A percentile compares a stretch with the other conserved stretches of the same genome.
phyloP scores from a whole-genome alignment of 1,140 invertebrate genomes.

The Heterodera carotae region DNA sequence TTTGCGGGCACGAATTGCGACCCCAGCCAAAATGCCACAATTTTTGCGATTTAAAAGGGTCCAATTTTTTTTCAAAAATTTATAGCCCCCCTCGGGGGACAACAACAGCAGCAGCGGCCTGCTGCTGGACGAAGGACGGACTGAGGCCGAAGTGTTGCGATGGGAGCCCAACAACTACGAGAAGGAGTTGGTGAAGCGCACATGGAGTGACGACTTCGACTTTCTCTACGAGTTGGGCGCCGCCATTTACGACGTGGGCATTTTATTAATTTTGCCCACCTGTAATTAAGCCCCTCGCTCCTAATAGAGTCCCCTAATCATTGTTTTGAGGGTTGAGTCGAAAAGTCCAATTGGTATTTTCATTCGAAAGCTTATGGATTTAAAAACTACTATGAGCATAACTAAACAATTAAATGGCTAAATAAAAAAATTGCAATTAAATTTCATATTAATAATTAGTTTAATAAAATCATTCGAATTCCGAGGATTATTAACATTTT shows the following conservation, averaged over 20 bases:
- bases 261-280: background rate
- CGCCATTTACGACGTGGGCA: constrained; percentile 45
- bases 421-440: too few relatives aligned
- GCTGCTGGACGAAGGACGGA: constrained; percentile 22
- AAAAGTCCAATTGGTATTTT: too few relatives aligned
- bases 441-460: background rate
- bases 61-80: background rate
- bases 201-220: constrained; percentile 65
- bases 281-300: too few relatives aligned
- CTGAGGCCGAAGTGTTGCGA: constrained; percentile 20
- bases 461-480: background rate
- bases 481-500: background rate
- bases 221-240: constrained; percentile 62
- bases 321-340: too few relatives aligned
- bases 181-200: constrained; percentile 57
- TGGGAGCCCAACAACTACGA: constrained; percentile 33
- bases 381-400: too few relatives aligned
- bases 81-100: background rate
- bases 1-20: too few relatives aligned
- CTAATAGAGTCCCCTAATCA: too few relatives aligned
- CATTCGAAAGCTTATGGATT: too few relatives aligned
- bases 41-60: too few relatives aligned
- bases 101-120: too few relatives aligned
- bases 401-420: too few relatives aligned
- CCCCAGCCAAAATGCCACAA: too few relatives aligned